Conservation (phyloP, 2,888 invertebrate species). For the Eretmocerus hayati region DNA sequence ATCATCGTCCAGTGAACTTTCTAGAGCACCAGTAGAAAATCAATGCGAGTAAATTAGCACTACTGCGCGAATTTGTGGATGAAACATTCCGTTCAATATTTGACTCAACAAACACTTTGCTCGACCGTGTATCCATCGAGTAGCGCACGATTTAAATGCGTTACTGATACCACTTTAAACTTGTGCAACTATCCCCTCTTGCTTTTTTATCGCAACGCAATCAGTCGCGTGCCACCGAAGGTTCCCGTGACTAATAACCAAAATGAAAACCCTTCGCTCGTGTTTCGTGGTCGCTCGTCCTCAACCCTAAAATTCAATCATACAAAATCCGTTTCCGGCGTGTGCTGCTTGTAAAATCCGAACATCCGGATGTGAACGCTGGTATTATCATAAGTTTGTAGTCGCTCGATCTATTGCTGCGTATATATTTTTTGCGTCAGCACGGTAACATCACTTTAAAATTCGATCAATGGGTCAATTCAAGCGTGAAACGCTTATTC, state of each 20-base stretch:
- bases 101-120: no score
- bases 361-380: conserved; percentile 47
- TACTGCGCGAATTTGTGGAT: no score
- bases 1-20: no score
- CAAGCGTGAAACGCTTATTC: conserved; percentile 47
- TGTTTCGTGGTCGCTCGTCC: conserved; percentile 5
- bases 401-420: conserved; percentile 34
- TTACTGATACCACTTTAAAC: no score
- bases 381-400: no score
- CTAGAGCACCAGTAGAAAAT: no score
- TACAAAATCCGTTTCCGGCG: conserved; percentile 44
- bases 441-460: conserved; percentile 35
- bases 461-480: conserved; percentile 46
- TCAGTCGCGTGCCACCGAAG: background rate
- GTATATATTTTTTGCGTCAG: conserved; percentile 16
- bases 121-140: no score
- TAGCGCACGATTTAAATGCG: no score
- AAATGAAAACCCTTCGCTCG: no score
- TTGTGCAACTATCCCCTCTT: background rate
- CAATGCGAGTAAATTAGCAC: no score
- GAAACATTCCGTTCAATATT: no score
- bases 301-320: conserved; percentile 43
- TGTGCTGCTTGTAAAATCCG: conserved; percentile 47
- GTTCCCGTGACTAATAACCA: no score
- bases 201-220: background rate